These are phyloP conservation scores for Brotula barbata DNA, from an alignment of 2,797 vertebrate genomes.

Conservation along the genomic window DNA sequence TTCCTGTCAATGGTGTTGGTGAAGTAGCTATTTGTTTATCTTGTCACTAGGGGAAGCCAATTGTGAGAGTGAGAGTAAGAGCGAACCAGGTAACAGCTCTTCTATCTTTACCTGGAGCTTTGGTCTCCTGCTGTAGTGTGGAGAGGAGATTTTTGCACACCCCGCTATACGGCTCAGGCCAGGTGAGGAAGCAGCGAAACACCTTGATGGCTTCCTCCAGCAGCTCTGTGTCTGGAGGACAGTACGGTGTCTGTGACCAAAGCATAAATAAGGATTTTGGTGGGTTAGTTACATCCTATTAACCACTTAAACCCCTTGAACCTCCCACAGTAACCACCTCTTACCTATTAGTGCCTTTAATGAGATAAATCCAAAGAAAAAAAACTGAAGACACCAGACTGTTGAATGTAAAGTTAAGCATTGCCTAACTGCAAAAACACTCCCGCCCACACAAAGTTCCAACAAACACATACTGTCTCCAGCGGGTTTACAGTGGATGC, in stretches of 20 bases:
- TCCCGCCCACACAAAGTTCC: too few relatives aligned
- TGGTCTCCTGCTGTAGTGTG: constrained; percentile 88
- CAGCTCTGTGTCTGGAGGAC: constrained; percentile 82
- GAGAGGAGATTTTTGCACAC: constrained; percentile 87
- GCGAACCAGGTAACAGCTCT: not conserved
- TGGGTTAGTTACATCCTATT: not conserved
- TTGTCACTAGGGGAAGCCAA: constrained; percentile 50
- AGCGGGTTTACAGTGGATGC: too few relatives aligned
- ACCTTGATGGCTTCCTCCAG: constrained; percentile 82
- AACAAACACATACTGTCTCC: too few relatives aligned
- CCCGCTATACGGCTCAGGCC: constrained; percentile 91
- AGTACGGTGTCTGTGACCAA: constrained; percentile 84
- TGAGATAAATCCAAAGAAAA: too few relatives aligned
- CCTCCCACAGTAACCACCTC: too few relatives aligned
- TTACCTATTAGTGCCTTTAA: too few relatives aligned
- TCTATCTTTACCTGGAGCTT: constrained; percentile 84
- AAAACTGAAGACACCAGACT: too few relatives aligned
- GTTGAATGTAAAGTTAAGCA: too few relatives aligned
- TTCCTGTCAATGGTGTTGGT: constrained; percentile 1
- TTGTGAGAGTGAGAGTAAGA: not conserved
- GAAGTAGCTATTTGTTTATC: constrained; percentile 12
- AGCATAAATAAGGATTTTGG: constrained; percentile 4
- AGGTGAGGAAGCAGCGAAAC: constrained; percentile 90
- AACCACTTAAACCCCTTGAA: too few relatives aligned
- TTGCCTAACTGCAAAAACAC: too few relatives aligned